phyloP scores from a whole-genome alignment of 1,140 invertebrate species.

The Ephestia elutella region DNA sequence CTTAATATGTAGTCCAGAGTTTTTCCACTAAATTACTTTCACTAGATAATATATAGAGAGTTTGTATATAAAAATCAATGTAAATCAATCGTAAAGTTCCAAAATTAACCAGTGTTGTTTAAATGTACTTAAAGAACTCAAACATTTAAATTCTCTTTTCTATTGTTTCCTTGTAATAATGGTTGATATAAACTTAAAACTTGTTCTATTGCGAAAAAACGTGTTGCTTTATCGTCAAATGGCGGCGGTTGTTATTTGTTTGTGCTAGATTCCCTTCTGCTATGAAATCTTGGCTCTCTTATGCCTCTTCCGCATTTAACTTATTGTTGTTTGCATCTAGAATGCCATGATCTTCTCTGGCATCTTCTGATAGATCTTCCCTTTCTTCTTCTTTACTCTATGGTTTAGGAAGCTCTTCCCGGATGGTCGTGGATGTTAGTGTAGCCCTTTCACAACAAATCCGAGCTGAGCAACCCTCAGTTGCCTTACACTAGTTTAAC shows the following conservation, averaged over 20 bases:
- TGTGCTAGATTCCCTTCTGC: constrained; percentile 59
- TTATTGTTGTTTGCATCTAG: constrained; percentile 54
- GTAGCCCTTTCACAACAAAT: constrained; percentile 64
- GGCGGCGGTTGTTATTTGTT: constrained; percentile 63
- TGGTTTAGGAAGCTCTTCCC: constrained; percentile 45
- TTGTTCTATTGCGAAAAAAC: constrained; percentile 75
- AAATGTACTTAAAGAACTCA: constrained; percentile 71
- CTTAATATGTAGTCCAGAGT: constrained; percentile 65
- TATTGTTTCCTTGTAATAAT: constrained; percentile 73
- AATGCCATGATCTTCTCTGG: constrained; percentile 45
- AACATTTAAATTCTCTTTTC: constrained; percentile 71
- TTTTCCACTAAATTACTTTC: constrained; percentile 64
- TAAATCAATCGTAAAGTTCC: constrained; percentile 69
- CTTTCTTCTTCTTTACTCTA: constrained; percentile 37
- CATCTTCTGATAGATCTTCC: constrained; percentile 46
- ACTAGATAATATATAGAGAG: constrained; percentile 71
- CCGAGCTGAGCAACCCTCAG: constrained; percentile 62
- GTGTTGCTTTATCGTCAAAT: constrained; percentile 74
- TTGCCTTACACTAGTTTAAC: constrained; percentile 69
- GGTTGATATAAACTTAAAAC: constrained; percentile 74
- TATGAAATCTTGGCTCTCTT: constrained; percentile 67
- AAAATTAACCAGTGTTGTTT: constrained; percentile 74
- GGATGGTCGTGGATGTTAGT: constrained; percentile 66
- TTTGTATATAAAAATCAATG: constrained; percentile 69
- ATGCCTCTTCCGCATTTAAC: constrained; percentile 68